Conservation (phyloP, 2,113 vertebrate species). For the Chaetura pelagica region DNA sequence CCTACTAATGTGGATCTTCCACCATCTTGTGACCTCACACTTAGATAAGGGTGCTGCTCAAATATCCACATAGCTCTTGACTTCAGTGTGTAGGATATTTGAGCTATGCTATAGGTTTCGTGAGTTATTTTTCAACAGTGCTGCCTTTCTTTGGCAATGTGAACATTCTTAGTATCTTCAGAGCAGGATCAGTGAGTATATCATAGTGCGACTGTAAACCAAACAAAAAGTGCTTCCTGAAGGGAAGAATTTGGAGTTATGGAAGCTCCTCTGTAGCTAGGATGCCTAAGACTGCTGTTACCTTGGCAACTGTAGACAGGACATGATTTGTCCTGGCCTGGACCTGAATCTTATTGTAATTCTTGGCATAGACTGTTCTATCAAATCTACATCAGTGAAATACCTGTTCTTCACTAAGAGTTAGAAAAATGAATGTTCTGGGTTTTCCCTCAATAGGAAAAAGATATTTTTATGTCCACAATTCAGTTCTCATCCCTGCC, state of each 20-base stretch:
- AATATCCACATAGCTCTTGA: background rate
- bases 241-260: background rate
- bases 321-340: background rate
- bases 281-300: background rate
- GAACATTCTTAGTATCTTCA: background rate
- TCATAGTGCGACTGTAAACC: background rate
- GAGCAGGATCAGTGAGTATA: background rate
- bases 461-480: background rate
- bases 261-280: background rate
- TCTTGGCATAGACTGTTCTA: background rate
- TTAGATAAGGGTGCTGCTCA: background rate
- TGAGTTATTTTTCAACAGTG: background rate
- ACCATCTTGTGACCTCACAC: accelerated
- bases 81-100: background rate
- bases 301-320: background rate
- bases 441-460: background rate
- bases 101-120: background rate
- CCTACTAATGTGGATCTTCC: background rate
- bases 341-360: background rate
- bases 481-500: background rate
- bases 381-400: background rate
- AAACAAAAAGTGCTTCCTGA: background rate
- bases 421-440: background rate
- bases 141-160: background rate
- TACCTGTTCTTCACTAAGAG: background rate